These are phyloP conservation scores for Ceriagrion tenellum DNA, from an alignment of 2,888 invertebrate species.

Conservation along the genomic window DNA sequence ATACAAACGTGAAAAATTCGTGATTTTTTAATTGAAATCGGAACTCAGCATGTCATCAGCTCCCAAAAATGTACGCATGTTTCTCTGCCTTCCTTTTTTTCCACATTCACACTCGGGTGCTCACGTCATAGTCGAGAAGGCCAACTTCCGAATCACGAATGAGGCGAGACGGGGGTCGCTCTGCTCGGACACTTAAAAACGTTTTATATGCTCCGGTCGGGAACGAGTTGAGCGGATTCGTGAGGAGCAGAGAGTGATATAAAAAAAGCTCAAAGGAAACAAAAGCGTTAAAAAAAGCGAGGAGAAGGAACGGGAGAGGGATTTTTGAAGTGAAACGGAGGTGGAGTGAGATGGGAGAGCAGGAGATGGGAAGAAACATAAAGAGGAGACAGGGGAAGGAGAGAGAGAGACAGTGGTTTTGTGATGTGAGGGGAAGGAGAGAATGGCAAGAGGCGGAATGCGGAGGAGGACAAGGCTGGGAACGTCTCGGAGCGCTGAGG, in stretches of 20 bases:
- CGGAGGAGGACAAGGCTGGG: not conserved
- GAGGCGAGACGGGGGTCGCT: not conserved
- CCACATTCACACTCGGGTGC: no score
- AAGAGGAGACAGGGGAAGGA: no score
- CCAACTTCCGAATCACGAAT: not conserved
- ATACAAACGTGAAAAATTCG: no score
- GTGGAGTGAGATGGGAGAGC: not conserved
- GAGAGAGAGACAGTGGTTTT: no score
- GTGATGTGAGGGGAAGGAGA: not conserved
- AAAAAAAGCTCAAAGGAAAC: not conserved
- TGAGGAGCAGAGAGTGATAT: not conserved
- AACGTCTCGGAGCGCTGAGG: not conserved
- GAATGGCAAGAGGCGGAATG: not conserved
- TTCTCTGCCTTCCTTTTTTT: no score
- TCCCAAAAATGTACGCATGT: no score
- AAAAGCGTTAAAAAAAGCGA: not conserved
- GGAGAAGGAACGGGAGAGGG: not conserved
- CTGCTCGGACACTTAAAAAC: not conserved
- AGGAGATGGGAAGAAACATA: no score
- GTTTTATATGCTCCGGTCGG: not conserved
- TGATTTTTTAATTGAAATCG: no score
- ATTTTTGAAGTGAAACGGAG: not conserved
- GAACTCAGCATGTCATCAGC: no score
- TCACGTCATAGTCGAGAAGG: not conserved
- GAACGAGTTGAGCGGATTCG: not conserved